These are phyloP conservation scores for Macrotus californicus DNA, from an alignment of 2,113 vertebrate genomes.

Conservation along the genomic window DNA sequence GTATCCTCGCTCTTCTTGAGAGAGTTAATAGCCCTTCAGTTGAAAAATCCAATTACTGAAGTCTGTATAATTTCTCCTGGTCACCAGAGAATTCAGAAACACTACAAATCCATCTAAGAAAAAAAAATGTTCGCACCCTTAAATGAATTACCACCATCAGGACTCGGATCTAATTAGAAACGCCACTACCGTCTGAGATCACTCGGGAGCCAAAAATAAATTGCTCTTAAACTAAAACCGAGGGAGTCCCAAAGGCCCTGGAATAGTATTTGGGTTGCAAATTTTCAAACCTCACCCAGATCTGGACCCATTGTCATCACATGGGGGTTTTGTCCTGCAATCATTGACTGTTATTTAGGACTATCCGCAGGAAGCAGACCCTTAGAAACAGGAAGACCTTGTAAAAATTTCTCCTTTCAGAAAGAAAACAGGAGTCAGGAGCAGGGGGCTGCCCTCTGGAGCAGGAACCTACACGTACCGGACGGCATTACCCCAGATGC, in stretches of 20 bases:
- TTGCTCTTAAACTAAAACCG: slow-evolving; percentile 31
- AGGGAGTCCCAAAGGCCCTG: neutral
- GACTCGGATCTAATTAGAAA: slow-evolving; percentile 43
- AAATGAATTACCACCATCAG: slow-evolving; percentile 41
- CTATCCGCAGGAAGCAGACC: slow-evolving; percentile 34
- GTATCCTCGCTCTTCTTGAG: neutral
- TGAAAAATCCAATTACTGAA: slow-evolving; percentile 40
- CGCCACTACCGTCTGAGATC: slow-evolving; percentile 24
- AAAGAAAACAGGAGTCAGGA: slow-evolving; percentile 29
- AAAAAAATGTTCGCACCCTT: slow-evolving; percentile 44
- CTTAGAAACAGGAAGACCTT: slow-evolving; percentile 49
- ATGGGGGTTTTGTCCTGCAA: neutral
- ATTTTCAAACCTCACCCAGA: neutral
- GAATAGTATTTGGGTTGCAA: neutral
- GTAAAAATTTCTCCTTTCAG: slow-evolving; percentile 25
- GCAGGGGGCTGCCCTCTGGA: neutral
- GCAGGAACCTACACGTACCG: neutral
- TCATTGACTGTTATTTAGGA: neutral
- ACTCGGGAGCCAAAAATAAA: slow-evolving; percentile 34
- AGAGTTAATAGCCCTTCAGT: neutral
- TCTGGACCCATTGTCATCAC: neutral
- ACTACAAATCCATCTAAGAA: slow-evolving; percentile 30
- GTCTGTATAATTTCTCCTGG: slow-evolving; percentile 24
- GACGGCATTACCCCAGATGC: neutral
- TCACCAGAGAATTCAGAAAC: slow-evolving; percentile 51